phyloP scores from a whole-genome alignment of 2,113 vertebrate species.

The Mus spicilegus region DNA sequence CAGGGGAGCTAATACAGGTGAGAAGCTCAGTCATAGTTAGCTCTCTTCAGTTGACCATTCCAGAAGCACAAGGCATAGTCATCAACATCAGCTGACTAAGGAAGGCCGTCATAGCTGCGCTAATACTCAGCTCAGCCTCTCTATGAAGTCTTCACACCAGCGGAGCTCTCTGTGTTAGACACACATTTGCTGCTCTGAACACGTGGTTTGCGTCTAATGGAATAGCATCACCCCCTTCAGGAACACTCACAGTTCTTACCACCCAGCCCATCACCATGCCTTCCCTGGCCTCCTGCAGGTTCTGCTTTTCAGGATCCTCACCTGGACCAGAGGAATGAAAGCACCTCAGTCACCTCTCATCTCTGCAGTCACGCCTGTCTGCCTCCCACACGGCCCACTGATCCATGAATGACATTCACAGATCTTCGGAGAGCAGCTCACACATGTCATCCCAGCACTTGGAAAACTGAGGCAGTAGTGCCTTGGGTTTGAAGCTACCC shows the following conservation, averaged over 20 bases:
- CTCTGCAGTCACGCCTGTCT: not conserved
- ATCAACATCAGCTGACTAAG: not conserved
- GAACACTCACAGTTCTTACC: not conserved
- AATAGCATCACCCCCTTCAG: not conserved
- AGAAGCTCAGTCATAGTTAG: not conserved
- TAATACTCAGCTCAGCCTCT: not conserved
- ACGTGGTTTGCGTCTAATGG: not conserved
- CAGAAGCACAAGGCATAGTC: accelerated
- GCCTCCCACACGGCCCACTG: not conserved
- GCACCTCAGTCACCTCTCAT: not conserved
- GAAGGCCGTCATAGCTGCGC: not conserved
- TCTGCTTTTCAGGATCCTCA: not conserved
- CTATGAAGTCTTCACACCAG: not conserved
- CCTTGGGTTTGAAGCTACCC: not conserved
- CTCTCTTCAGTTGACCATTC: too few relatives aligned
- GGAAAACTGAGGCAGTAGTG: not conserved
- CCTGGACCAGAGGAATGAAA: not conserved
- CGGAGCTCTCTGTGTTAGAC: not conserved
- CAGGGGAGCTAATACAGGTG: not conserved
- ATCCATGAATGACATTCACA: not conserved
- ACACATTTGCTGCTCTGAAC: accelerated
- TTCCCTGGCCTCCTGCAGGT: not conserved
- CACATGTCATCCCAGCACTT: not conserved
- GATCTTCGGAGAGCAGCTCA: not conserved
- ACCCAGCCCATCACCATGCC: not conserved